A percentile compares a stretch with the other conserved stretches of the same genome.
These are phyloP conservation scores for Dorcus hopei DNA, from an alignment of 2,888 invertebrate species.

Conservation along the genomic window DNA sequence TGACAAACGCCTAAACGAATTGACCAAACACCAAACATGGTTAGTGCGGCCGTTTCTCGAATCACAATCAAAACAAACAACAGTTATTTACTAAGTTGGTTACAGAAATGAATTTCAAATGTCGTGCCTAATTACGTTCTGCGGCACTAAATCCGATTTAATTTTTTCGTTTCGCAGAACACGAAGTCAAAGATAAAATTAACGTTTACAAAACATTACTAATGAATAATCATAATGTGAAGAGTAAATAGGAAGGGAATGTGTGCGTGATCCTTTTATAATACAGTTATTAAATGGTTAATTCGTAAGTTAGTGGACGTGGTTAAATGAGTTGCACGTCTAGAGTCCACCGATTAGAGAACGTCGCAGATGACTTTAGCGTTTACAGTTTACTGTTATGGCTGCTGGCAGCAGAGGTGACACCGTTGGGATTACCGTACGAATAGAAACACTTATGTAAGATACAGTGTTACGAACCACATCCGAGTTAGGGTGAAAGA, in stretches of 20 bases:
- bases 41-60: constrained; percentile 41
- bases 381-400: constrained; percentile 7
- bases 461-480: constrained; percentile 25
- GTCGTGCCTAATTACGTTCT: neutral
- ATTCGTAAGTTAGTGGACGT: no score
- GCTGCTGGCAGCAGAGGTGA: constrained; percentile 8
- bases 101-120: constrained; percentile 18
- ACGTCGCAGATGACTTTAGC: neutral
- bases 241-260: no score
- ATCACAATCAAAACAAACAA: constrained; percentile 39
- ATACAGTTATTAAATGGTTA: no score
- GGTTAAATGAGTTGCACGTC: neutral
- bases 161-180: no score
- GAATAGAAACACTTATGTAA: constrained; percentile 19
- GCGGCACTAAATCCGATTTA: no score
- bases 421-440: constrained; percentile 14
- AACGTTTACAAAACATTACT: no score
- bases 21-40: constrained; percentile 48
- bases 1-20: constrained; percentile 46
- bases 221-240: no score
- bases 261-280: no score
- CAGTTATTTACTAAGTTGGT: constrained; percentile 22
- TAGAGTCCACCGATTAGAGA: neutral
- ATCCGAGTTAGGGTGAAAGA: constrained; percentile 31
- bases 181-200: no score